Conservation (phyloP, 2,888 invertebrate species). For the Dynastes grantii region DNA sequence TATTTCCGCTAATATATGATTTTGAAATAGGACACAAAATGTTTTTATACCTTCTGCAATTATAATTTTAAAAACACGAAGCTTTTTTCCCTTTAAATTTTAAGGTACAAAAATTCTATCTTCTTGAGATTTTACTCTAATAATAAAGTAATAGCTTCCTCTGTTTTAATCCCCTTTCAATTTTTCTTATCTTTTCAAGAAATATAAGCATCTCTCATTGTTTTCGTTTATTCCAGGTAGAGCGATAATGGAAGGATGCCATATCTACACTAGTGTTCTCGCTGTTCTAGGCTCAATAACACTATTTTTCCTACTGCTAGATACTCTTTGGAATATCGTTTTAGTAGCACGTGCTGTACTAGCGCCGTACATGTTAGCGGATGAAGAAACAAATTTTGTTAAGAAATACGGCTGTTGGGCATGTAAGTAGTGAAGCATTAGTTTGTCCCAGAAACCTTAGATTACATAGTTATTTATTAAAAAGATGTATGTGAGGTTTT, state of each 20-base stretch:
- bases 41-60: too few species aligned
- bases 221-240: constrained; percentile 35
- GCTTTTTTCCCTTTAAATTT: too few species aligned
- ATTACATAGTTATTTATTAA: not conserved
- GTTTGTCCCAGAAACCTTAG: not conserved
- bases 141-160: too few species aligned
- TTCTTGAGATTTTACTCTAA: too few species aligned
- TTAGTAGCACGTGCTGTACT: constrained; percentile 76
- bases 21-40: too few species aligned
- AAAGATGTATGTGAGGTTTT: not conserved
- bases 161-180: too few species aligned
- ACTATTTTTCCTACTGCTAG: constrained; percentile 72
- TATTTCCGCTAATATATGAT: too few species aligned
- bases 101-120: too few species aligned
- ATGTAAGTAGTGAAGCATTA: constrained; percentile 75
- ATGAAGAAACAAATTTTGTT: constrained; percentile 75
- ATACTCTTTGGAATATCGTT: constrained; percentile 77
- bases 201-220: too few species aligned
- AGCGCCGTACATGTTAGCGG: constrained; percentile 79
- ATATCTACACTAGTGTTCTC: constrained; percentile 60
- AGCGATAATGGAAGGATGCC: constrained; percentile 48
- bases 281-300: constrained; percentile 73
- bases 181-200: too few species aligned
- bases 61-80: too few species aligned
- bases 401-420: constrained; percentile 90